Evolutionary conservation across 2,113 vertebrate genomes (phyloP).

Genomic region (Heliornis fulica): DNA sequence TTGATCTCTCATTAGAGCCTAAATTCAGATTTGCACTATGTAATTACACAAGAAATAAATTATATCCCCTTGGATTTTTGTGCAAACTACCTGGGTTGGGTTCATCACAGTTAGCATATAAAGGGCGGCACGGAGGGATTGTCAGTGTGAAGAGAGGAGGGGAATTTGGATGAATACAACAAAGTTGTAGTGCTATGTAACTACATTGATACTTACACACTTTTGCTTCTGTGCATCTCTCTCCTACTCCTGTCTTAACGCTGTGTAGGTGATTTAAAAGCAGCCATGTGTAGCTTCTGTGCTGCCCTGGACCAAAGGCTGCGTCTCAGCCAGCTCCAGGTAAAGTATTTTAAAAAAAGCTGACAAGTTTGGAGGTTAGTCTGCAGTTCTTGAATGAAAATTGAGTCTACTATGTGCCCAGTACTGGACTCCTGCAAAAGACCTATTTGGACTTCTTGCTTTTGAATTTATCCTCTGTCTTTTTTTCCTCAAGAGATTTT

Average conservation of each 20-base stretch:
- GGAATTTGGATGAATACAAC: neutral
- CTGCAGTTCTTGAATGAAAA: neutral
- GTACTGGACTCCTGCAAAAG: neutral
- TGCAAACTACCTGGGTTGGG: neutral
- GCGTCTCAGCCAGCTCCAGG: neutral
- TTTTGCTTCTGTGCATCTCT: neutral
- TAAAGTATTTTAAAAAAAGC: neutral
- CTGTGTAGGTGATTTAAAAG: neutral
- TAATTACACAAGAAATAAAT: neutral
- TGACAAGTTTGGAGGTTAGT: neutral
- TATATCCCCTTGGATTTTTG: neutral
- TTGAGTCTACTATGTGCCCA: neutral
- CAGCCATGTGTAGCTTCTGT: neutral
- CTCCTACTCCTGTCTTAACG: neutral
- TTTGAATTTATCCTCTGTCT: neutral
- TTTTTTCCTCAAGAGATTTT: neutral
- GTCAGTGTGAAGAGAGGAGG: neutral
- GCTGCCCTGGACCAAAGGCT: neutral
- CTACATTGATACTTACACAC: no score
- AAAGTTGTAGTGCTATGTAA: neutral
- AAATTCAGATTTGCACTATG: neutral
- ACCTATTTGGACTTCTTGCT: neutral
- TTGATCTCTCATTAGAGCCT: neutral
- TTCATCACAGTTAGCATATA: fast-evolving
- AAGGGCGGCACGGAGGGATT: fast-evolving